phyloP scores from a whole-genome alignment of 2,797 vertebrate species.

The Danio aesculapii region DNA sequence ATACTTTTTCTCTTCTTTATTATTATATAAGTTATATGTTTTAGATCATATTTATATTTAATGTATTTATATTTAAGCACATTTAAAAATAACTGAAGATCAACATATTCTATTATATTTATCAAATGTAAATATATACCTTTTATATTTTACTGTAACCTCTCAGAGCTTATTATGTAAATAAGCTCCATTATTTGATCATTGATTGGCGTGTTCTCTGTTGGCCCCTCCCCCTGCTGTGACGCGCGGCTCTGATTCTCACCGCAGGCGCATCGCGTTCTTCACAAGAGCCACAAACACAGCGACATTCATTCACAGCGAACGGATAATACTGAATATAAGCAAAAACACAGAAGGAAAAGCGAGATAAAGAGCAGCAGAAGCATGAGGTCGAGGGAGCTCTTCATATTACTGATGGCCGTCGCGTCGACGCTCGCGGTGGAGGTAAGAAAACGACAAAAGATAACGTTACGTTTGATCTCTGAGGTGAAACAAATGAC shows the following conservation, averaged over 20 bases:
- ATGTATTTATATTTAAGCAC: too few relatives aligned
- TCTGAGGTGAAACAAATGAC: too few relatives aligned
- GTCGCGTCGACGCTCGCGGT: slow-evolving; percentile 69
- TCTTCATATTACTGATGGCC: slow-evolving; percentile 72
- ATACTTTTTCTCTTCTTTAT: too few relatives aligned
- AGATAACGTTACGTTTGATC: not conserved
- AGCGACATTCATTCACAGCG: slow-evolving; percentile 8
- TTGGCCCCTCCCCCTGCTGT: slow-evolving; percentile 47
- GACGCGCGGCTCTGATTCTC: slow-evolving; percentile 68
- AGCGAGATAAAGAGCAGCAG: slow-evolving; percentile 49
- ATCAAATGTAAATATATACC: too few relatives aligned
- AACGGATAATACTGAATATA: slow-evolving; percentile 16
- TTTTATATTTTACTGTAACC: too few relatives aligned
- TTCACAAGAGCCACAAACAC: slow-evolving; percentile 32
- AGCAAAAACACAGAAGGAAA: slow-evolving; percentile 43
- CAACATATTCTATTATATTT: too few relatives aligned
- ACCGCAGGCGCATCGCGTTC: slow-evolving; percentile 65
- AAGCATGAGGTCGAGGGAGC: slow-evolving; percentile 73
- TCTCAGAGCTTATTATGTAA: too few relatives aligned
- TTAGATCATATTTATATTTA: too few relatives aligned
- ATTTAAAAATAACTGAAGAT: too few relatives aligned
- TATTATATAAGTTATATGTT: too few relatives aligned
- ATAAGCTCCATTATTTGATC: too few relatives aligned
- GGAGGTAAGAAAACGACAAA: slow-evolving; percentile 74
- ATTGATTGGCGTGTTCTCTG: too few relatives aligned